A percentile compares a stretch with the other conserved stretches of the same genome.
These are phyloP conservation scores for Megalopta genalis DNA, from an alignment of 1,140 invertebrate genomes.

Conservation along the genomic window DNA sequence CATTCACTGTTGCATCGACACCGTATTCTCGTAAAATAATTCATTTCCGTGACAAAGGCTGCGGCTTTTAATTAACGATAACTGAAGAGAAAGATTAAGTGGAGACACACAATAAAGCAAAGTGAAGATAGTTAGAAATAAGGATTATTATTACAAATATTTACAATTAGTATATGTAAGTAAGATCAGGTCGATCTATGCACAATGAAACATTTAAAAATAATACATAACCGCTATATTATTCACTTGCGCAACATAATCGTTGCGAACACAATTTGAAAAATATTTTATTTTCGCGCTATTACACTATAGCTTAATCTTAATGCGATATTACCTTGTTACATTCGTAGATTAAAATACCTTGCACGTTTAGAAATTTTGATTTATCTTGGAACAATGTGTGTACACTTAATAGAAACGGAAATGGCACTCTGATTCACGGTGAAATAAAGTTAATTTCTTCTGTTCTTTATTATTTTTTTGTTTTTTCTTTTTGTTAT, in stretches of 20 bases:
- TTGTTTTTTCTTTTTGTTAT: no score
- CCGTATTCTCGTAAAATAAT: background rate
- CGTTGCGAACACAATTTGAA: slow-evolving; percentile 33
- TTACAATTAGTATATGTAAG: slow-evolving; percentile 57
- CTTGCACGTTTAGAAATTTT: slow-evolving; percentile 55
- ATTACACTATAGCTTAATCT: slow-evolving; percentile 29
- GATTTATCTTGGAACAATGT: slow-evolving; percentile 51
- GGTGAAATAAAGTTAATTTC: slow-evolving; percentile 58
- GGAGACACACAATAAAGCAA: slow-evolving; percentile 34
- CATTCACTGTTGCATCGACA: slow-evolving; percentile 31
- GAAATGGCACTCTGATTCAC: slow-evolving; percentile 73
- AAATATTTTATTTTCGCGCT: slow-evolving; percentile 19
- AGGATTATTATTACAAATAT: slow-evolving; percentile 65
- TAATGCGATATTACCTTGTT: slow-evolving; percentile 32
- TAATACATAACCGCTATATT: slow-evolving; percentile 39
- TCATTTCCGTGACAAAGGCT: slow-evolving; percentile 7
- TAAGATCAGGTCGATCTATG: slow-evolving; percentile 43
- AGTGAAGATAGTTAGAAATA: slow-evolving; percentile 44
- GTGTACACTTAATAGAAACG: slow-evolving; percentile 35
- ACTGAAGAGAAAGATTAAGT: slow-evolving; percentile 28
- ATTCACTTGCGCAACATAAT: slow-evolving; percentile 41
- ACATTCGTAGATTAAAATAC: slow-evolving; percentile 29
- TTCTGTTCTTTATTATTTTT: slow-evolving; percentile 6
- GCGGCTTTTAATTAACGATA: slow-evolving; percentile 18
- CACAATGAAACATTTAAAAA: slow-evolving; percentile 46